A percentile compares a stretch with the other conserved stretches of the same genome.
Evolutionary conservation across 2,113 vertebrate genomes (phyloP).

Genomic region (Charina bottae): DNA sequence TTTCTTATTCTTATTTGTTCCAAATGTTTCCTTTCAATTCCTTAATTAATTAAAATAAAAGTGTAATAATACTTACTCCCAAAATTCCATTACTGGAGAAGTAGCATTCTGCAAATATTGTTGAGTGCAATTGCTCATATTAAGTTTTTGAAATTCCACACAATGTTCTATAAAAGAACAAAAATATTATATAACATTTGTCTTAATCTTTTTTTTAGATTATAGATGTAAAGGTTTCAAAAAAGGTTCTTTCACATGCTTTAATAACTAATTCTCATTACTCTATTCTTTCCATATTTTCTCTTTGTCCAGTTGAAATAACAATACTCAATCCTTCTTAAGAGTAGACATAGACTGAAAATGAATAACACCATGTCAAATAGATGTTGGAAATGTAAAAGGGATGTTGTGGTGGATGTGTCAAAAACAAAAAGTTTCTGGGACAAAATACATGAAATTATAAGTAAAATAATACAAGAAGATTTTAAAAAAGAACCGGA

Average conservation of each 20-base stretch:
- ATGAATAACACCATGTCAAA: too few species aligned
- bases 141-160: conserved; percentile 91
- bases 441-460: too few species aligned
- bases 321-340: background rate
- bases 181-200: background rate
- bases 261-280: background rate
- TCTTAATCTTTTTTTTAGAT: conserved; percentile 1
- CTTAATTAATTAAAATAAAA: conserved; percentile 14
- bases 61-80: conserved; percentile 90
- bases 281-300: background rate
- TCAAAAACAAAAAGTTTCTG: too few species aligned
- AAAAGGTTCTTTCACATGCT: background rate
- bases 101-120: conserved; percentile 85
- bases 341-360: too few species aligned
- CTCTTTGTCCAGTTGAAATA: background rate
- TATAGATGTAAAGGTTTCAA: background rate
- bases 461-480: too few species aligned
- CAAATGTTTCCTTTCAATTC: background rate
- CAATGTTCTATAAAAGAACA: conserved; percentile 85
- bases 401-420: too few species aligned
- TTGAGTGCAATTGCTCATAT: conserved; percentile 88
- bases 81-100: conserved; percentile 98
- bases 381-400: too few species aligned
- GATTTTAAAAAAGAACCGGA: too few species aligned
- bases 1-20: background rate